Conservation (phyloP, 1,140 invertebrate genomes). For the Drosophila willistoni region DNA sequence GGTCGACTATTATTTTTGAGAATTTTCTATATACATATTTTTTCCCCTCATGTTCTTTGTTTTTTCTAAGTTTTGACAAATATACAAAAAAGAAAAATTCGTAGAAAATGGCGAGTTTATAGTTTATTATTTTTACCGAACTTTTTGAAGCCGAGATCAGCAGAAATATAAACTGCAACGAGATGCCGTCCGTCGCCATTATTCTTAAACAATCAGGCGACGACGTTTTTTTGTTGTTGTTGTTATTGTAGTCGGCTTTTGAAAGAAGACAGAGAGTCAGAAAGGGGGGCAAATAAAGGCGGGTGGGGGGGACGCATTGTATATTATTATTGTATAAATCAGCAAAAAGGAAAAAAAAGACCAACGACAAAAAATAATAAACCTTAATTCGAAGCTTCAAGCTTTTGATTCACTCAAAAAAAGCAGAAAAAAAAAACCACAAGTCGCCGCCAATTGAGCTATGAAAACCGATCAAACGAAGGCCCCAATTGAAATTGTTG, state of each 20-base stretch:
- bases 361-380: constrained; percentile 69
- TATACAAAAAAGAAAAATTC: constrained; percentile 48
- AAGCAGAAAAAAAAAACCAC: constrained; percentile 22
- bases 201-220: constrained; percentile 72
- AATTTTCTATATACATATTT: constrained; percentile 34
- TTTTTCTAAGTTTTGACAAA: constrained; percentile 42
- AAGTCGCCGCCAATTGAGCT: constrained; percentile 65
- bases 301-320: constrained; percentile 8
- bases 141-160: constrained; percentile 64
- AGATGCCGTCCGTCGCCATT: constrained; percentile 48
- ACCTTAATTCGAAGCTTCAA: constrained; percentile 76
- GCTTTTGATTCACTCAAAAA: constrained; percentile 77
- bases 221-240: neutral
- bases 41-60: constrained; percentile 22
- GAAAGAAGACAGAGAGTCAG: constrained; percentile 15
- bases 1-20: neutral
- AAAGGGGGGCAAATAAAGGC: neutral
- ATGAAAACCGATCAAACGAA: constrained; percentile 69
- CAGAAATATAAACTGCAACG: constrained; percentile 76
- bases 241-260: constrained; percentile 48
- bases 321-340: constrained; percentile 74
- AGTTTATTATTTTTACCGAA: constrained; percentile 33
- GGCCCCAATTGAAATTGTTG: constrained; percentile 69
- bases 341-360: constrained; percentile 50
- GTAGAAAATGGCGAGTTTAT: constrained; percentile 42